Evolutionary conservation across 2,888 invertebrate genomes (phyloP).

Genomic region (Leucophenga montana): DNA sequence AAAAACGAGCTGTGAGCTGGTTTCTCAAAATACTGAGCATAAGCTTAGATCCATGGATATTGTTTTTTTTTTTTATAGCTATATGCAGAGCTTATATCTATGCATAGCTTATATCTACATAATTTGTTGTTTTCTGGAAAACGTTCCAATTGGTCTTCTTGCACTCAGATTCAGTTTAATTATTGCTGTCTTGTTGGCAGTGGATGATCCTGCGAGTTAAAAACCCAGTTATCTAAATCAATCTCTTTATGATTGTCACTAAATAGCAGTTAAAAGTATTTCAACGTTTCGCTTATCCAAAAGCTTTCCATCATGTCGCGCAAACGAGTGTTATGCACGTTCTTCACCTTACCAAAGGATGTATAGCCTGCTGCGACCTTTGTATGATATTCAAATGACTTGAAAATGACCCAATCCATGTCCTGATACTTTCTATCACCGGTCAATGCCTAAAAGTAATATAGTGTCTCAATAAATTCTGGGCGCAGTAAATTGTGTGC

Average conservation of each 20-base stretch:
- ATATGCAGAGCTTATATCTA: too few relatives aligned
- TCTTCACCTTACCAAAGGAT: conserved; percentile 92
- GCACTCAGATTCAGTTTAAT: conserved; percentile 17
- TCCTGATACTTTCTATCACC: conserved; percentile 96
- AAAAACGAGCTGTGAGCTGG: too few relatives aligned
- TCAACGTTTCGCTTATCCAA: conserved; percentile 97
- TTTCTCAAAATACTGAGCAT: too few relatives aligned
- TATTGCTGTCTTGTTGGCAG: conserved; percentile 81
- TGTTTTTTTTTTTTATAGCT: too few relatives aligned
- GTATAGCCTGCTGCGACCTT: conserved; percentile 93
- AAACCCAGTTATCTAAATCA: conserved; percentile 88
- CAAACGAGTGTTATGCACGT: conserved; percentile 83
- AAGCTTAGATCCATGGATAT: too few relatives aligned
- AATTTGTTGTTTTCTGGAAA: neutral
- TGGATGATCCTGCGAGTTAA: conserved; percentile 97
- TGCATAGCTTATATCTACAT: neutral
- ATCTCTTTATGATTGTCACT: conserved; percentile 88
- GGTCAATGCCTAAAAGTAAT: conserved; percentile 96
- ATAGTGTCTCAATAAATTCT: conserved; percentile 96
- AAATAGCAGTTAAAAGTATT: conserved; percentile 95
- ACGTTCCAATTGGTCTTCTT: neutral
- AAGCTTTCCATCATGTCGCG: conserved; percentile 98
- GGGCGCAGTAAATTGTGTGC: conserved; percentile 96
- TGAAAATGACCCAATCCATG: conserved; percentile 98
- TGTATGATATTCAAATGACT: conserved; percentile 95